phyloP scores from a whole-genome alignment of 2,888 invertebrate genomes.

The Lycia hirtaria region DNA sequence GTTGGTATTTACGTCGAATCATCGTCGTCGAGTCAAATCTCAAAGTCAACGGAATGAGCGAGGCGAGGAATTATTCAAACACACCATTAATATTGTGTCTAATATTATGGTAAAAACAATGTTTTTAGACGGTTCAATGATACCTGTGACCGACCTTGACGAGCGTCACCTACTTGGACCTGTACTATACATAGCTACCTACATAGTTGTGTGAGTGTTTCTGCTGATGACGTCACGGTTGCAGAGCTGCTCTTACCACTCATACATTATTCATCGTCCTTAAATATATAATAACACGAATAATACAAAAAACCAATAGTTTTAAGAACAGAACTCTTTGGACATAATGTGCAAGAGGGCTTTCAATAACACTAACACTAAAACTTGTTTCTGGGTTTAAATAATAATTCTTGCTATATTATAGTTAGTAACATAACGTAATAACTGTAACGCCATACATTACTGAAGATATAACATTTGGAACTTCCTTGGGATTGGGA shows the following conservation, averaged over 20 bases:
- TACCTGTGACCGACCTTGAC: conserved; percentile 37
- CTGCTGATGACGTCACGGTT: conserved; percentile 33
- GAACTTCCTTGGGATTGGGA: too few relatives aligned
- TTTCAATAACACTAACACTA: neutral
- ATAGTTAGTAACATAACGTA: neutral
- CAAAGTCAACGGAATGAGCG: conserved; percentile 5
- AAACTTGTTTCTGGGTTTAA: neutral
- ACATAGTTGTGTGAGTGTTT: conserved; percentile 13
- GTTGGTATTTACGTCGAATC: neutral
- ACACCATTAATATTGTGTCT: conserved; percentile 21
- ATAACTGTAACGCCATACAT: too few relatives aligned
- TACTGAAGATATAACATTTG: too few relatives aligned
- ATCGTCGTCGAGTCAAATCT: neutral
- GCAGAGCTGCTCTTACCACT: conserved; percentile 24
- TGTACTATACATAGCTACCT: too few relatives aligned
- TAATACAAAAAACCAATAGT: conserved; percentile 19
- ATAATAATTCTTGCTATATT: neutral
- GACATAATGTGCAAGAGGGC: conserved; percentile 10
- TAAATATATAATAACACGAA: conserved; percentile 13
- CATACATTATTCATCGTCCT: conserved; percentile 30
- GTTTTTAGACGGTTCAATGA: conserved; percentile 22
- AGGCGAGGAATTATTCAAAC: conserved; percentile 16
- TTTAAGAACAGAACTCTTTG: conserved; percentile 5
- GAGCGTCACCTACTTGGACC: too few relatives aligned
- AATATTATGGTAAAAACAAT: conserved; percentile 25